Evolutionary conservation across 1,140 invertebrate genomes (phyloP), one percentile per base, ranked within the genome.

Genomic region (Drosophila bipectinata): DNA sequence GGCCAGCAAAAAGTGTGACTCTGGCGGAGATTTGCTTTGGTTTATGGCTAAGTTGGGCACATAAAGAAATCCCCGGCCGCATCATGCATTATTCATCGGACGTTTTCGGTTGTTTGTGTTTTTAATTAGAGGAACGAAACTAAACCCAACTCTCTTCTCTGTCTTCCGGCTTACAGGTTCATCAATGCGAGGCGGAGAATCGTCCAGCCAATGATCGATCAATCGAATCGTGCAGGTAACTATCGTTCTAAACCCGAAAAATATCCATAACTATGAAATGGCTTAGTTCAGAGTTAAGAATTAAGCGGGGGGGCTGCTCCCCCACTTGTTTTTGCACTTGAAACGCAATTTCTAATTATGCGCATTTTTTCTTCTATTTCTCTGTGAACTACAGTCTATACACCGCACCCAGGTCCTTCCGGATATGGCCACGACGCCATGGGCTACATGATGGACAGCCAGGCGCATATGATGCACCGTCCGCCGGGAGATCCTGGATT

Each of bases 101-200:
- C 14, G 54, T 48, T 39, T 66, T 55, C 39, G 48, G 53, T 73
- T 72, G 41, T 45, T 73, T 72, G 41, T 68, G 41, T 62, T 54
- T 62, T 76, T 85, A 90, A 89, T 85, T 85, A 85, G 77, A 56
- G 44, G 48, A 39, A 28, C 48, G 26, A 44, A 66, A 51, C 53
- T 68, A 66, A 77, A 28, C 55, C 9, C 4, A 10, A 8, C 18
- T 44, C 1, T 26, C 10, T 39, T 72, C 21, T 44, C 44, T 74
- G 58, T 90, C 49, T 74, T 44, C 39, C 62, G 91, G 87, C 94
- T 91, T 95, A 63, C 95, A 97, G 98, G 98, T 99, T 99, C 93
- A 99, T 99, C 92, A 99, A 99, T 93, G 98, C 98, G 91, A 95
- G 98, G 93, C 96, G 98, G 93, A 96, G 98, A 94, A 99, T 99